Evolutionary conservation across 2,888 invertebrate species (phyloP).

Genomic region (Sthenelais limicola): DNA sequence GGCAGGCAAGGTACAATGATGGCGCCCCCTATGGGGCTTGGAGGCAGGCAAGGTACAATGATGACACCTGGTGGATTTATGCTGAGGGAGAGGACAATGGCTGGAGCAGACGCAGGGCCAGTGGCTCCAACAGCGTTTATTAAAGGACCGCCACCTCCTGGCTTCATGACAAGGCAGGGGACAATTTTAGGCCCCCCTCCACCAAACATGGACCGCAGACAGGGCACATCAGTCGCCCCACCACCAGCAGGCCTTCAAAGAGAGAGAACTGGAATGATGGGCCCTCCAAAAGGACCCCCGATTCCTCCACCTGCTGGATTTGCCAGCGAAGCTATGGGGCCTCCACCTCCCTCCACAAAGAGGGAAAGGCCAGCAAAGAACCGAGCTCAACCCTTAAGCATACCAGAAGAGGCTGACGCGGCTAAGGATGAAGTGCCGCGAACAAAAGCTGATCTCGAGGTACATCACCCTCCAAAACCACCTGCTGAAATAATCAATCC

Average conservation of each 20-base stretch:
- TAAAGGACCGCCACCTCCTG: neutral
- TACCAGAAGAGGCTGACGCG: too few relatives aligned
- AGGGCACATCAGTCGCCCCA: neutral
- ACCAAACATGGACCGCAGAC: neutral
- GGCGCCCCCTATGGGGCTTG: neutral
- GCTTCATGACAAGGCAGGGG: neutral
- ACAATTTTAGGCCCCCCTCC: neutral
- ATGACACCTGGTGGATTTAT: neutral
- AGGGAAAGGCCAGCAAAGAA: too few relatives aligned
- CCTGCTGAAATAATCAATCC: too few relatives aligned
- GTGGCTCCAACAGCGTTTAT: neutral
- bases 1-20: too few relatives aligned
- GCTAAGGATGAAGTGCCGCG: too few relatives aligned
- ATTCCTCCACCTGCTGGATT: too few relatives aligned
- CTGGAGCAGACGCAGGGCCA: neutral
- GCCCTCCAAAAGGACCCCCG: neutral
- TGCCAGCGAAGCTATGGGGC: too few relatives aligned
- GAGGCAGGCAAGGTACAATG: too few relatives aligned
- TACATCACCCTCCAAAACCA: too few relatives aligned
- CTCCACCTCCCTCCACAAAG: too few relatives aligned
- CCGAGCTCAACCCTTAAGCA: too few relatives aligned
- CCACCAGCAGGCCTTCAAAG: neutral
- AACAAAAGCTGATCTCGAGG: too few relatives aligned
- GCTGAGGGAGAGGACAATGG: conserved; percentile 5
- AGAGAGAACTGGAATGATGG: neutral